Evolutionary conservation across 2,797 vertebrate species (phyloP).

Genomic region (Tympanoctomys barrerae): DNA sequence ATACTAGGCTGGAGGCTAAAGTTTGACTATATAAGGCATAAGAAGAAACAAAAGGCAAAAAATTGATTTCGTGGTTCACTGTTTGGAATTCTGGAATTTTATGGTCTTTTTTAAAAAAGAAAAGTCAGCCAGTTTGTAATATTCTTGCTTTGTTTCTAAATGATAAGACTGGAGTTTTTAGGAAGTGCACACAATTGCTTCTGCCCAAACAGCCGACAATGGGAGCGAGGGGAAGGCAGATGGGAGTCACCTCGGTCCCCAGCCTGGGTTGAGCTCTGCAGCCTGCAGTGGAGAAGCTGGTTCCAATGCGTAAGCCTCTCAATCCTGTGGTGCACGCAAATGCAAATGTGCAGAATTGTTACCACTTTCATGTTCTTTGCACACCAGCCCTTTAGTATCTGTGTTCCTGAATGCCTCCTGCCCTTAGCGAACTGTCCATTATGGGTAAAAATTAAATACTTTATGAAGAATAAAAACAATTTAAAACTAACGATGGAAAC

Average conservation of each 20-base stretch:
- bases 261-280: not conserved
- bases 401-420: conserved; percentile 58
- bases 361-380: not conserved
- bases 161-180: not conserved
- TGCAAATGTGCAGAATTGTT: not conserved
- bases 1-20: not conserved
- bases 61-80: not conserved
- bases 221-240: not conserved
- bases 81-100: conserved; percentile 50
- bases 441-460: conserved; percentile 73
- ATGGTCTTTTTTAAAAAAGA: conserved; percentile 19
- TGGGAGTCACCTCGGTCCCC: rapidly evolving
- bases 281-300: not conserved
- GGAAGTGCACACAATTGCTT: not conserved
- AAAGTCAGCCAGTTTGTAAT: conserved; percentile 41
- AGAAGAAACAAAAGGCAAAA: conserved; percentile 56
- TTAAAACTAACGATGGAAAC: conserved; percentile 53
- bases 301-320: not conserved
- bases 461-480: conserved; percentile 74
- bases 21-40: conserved; percentile 58
- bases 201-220: not conserved
- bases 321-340: not conserved
- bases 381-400: conserved; percentile 46
- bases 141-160: conserved; percentile 63
- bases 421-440: conserved; percentile 62